Percentiles rank a stretch among this genome's conserved stretches.
Conservation (phyloP, 2,888 invertebrate species). For the Rambutsinella grinnellia region DNA sequence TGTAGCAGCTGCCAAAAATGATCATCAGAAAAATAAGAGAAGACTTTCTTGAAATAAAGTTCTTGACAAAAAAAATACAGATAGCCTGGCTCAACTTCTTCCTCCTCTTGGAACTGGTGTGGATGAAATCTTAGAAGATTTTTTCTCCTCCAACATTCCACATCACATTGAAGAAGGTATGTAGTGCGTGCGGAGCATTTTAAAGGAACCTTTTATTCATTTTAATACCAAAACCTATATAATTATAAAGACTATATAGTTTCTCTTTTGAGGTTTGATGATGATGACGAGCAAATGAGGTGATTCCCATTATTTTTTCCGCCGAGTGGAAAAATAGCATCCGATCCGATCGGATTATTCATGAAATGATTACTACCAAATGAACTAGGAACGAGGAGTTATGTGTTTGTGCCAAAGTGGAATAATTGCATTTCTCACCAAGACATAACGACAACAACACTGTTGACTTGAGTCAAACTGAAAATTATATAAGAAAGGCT, state of each 20-base stretch:
- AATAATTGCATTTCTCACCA: conserved; percentile 49
- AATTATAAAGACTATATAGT: too few relatives aligned
- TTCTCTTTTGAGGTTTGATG: too few relatives aligned
- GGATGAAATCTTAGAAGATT: too few relatives aligned
- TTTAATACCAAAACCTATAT: too few relatives aligned
- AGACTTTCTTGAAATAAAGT: conserved; percentile 28
- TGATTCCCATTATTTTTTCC: conserved; percentile 51
- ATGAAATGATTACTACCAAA: conserved; percentile 21
- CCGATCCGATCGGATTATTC: conserved; percentile 46
- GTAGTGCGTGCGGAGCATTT: too few relatives aligned
- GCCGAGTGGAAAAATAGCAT: conserved; percentile 4
- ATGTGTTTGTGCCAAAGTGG: conserved; percentile 49
- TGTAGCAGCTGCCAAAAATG: conserved; percentile 54
- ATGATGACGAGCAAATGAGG: conserved; percentile 54
- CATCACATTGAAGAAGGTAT: conserved; percentile 41
- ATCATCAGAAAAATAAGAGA: conserved; percentile 23
- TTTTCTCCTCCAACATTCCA: conserved; percentile 32
- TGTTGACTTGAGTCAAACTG: too few relatives aligned
- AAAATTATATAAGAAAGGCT: too few relatives aligned
- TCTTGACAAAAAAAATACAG: conserved; percentile 53
- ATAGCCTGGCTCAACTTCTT: conserved; percentile 48
- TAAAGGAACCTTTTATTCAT: too few relatives aligned
- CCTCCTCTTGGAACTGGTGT: conserved; percentile 9
- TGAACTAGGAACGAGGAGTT: too few relatives aligned
- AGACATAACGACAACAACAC: conserved; percentile 5